These are phyloP conservation scores for Geophilus truncorum DNA, from an alignment of 2,888 invertebrate genomes.

Conservation along the genomic window DNA sequence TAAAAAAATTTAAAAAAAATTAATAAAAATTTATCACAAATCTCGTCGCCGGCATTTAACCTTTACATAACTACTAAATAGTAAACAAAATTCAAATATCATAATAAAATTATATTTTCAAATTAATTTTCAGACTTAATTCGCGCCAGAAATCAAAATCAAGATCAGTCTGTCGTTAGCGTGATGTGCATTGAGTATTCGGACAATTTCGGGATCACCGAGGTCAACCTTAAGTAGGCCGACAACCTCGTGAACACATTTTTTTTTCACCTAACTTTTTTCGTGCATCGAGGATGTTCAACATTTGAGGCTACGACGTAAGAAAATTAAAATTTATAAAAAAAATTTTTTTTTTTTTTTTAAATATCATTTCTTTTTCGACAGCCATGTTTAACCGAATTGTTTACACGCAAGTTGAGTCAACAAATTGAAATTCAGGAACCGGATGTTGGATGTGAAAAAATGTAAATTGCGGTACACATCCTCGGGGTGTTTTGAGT, in stretches of 20 bases:
- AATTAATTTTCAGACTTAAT: too few species aligned
- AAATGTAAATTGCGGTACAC: neutral
- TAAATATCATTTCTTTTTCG: neutral
- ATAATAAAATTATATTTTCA: neutral
- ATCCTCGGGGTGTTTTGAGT: neutral
- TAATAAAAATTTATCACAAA: too few species aligned
- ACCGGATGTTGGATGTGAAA: neutral
- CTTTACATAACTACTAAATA: too few species aligned
- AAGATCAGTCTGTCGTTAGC: neutral
- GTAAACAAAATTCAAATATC: too few species aligned
- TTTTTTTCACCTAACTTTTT: neutral
- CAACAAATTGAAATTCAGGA: slow-evolving; percentile 20
- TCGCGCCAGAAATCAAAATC: neutral
- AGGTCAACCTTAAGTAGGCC: slow-evolving; percentile 4
- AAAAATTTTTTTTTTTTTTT: neutral
- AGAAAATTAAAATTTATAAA: neutral
- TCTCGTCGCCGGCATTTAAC: too few species aligned
- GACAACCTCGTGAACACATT: slow-evolving; percentile 2
- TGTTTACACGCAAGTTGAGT: neutral
- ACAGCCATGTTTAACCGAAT: neutral
- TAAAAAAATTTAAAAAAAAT: too few species aligned
- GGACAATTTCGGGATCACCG: neutral
- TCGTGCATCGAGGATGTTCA: neutral
- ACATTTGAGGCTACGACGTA: neutral
- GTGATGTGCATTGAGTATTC: neutral